Evolutionary conservation across 1,140 invertebrate species (phyloP), one percentile per base, ranked within the genome.

Genomic region (Zophobas atratus): DNA sequence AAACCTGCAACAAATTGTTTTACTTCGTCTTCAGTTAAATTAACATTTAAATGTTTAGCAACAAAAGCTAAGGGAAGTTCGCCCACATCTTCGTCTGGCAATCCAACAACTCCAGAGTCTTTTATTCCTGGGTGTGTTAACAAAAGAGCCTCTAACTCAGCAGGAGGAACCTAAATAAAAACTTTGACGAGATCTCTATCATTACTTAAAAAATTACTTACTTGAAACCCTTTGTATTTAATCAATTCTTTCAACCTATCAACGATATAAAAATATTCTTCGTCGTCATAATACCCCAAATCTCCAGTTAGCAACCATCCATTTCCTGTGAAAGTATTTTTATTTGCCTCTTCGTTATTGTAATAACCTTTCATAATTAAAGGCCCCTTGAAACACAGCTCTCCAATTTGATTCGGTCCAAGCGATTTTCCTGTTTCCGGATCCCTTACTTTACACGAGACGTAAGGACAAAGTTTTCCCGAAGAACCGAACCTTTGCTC

Each of bases 251-350:
- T 83, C 38, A 83, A 55, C 41, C 82, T 76, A 48, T 82, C 82
- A 20, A 83, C 82, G 6, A 83, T 82, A 70, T 82, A 83, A 55
- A 83, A 83, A 49, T 77, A 79, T 67, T 67, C 38, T 1, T 90
- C 91, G 3, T 94, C 89, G 81, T 96, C 94, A 79, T 91, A 92
- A 84, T 92, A 94, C 0, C 92, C 94, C 74, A 96, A 89, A 85
- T 96, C 94, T n/a, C 95, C 95, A 34, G 94, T 95, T 75, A 93
- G 91, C 5, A 96, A 85, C 91, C 93, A 96, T 0, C 94, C 93
- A 20, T 20, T 20, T 20, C 20, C 20, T 20, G 20, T 20, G 20
- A 20, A 20, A 20, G 20, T 20, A 20, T 89, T 88, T 33, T 86
- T 86, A 4, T 92, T 93, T 1, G 92, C 91, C 76, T 90, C 86